Evolutionary conservation across 2,113 vertebrate species (phyloP).

Genomic region (Hippocampus barbouri): DNA sequence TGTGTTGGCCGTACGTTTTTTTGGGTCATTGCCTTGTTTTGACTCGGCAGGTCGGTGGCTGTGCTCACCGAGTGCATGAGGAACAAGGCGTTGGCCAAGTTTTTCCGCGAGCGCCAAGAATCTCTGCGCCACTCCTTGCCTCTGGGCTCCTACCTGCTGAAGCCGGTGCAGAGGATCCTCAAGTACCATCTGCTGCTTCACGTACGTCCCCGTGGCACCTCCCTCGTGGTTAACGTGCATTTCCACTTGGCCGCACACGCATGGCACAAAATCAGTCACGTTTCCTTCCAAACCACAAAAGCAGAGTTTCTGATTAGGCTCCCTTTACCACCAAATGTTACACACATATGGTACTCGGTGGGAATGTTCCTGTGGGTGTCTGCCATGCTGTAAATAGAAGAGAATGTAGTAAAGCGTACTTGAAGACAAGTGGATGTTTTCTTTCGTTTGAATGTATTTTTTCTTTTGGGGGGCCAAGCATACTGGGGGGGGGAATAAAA

Average conservation of each 20-base stretch:
- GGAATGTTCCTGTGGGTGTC: constrained; percentile 34
- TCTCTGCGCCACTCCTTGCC: constrained; percentile 88
- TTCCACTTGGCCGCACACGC: background rate
- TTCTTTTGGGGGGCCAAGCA: background rate
- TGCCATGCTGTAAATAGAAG: background rate
- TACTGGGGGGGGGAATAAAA: background rate
- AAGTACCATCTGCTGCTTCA: constrained; percentile 97
- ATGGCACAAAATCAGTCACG: background rate
- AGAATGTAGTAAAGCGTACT: constrained; percentile 14
- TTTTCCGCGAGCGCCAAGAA: constrained; percentile 93
- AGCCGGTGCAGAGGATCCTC: constrained; percentile 97
- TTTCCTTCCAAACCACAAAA: background rate
- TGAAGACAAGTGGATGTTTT: constrained; percentile 2
- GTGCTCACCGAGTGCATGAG: constrained; percentile 97
- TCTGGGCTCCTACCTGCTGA: constrained; percentile 94
- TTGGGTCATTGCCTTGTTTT: constrained; percentile 12
- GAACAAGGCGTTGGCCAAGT: constrained; percentile 90
- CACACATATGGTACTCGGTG: constrained; percentile 57
- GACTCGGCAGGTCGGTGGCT: constrained; percentile 84
- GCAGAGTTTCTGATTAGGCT: constrained; percentile 8
- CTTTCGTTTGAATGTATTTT: background rate
- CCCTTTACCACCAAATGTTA: constrained; percentile 48
- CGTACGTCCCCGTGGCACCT: constrained; percentile 66
- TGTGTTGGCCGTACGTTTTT: no score
- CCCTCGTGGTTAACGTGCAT: no score